Percentiles rank a stretch among this genome's conserved stretches.
These are phyloP conservation scores for Malurus elegans DNA, from an alignment of 2,113 vertebrate genomes.

Conservation along the genomic window DNA sequence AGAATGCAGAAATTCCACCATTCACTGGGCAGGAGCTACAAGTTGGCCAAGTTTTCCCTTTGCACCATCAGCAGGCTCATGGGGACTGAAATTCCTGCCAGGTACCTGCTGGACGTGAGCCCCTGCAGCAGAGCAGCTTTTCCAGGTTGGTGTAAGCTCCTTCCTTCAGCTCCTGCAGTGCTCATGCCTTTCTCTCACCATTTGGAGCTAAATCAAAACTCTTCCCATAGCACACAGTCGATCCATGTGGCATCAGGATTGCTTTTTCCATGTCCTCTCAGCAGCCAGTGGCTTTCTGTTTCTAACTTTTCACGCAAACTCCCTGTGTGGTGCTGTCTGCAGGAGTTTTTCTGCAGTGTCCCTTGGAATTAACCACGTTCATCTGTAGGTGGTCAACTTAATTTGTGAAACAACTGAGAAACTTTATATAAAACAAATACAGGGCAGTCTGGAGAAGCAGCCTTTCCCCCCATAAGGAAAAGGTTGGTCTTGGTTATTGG, in stretches of 20 bases:
- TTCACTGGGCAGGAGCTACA: neutral
- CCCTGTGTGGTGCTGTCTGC: neutral
- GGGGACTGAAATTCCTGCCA: neutral
- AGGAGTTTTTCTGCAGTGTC: neutral
- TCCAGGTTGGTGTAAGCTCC: neutral
- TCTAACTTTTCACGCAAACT: neutral
- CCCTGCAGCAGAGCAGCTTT: neutral
- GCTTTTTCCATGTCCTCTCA: neutral
- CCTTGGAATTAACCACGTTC: neutral
- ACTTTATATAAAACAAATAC: neutral
- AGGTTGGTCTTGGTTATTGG: neutral
- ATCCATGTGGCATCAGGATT: neutral
- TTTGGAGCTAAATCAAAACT: neutral
- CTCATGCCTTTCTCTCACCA: neutral
- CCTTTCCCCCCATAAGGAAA: neutral
- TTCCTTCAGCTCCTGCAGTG: neutral
- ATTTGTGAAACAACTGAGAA: neutral
- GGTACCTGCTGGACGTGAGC: neutral
- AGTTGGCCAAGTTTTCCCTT: neutral
- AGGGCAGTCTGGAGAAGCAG: neutral
- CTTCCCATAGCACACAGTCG: neutral
- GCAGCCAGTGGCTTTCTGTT: neutral
- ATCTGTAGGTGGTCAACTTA: neutral
- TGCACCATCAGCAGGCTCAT: accelerated
- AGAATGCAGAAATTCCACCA: neutral